These are phyloP conservation scores for Myiagra hebetior DNA, from an alignment of 2,113 vertebrate species.

Conservation along the genomic window DNA sequence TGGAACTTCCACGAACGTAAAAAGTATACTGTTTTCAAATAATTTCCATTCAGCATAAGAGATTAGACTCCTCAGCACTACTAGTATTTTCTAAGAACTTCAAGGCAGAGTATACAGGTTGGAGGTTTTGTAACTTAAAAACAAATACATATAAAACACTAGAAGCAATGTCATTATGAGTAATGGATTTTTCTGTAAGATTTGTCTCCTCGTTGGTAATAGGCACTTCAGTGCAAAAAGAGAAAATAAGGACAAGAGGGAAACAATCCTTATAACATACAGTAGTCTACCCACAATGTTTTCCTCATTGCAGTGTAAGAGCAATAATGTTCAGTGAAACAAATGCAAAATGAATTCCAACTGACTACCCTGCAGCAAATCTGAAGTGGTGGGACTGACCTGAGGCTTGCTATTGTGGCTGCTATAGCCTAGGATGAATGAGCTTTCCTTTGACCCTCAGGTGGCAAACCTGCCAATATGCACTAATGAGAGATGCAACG, in stretches of 20 bases:
- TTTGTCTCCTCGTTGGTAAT: background rate
- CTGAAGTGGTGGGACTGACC: slow-evolving; percentile 23
- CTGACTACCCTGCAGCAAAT: slow-evolving; percentile 1
- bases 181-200: background rate
- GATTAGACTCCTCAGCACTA: background rate
- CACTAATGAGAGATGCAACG: background rate
- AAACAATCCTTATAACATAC: background rate
- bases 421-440: background rate
- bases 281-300: background rate
- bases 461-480: slow-evolving; percentile 31
- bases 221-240: background rate
- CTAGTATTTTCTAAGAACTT: background rate
- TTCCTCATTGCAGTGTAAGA: background rate
- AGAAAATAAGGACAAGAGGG: background rate
- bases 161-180: background rate
- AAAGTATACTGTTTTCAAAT: slow-evolving; percentile 22
- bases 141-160: background rate
- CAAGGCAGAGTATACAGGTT: background rate
- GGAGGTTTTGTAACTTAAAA: slow-evolving; percentile 16
- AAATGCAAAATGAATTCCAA: slow-evolving; percentile 34
- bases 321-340: background rate
- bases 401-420: background rate
- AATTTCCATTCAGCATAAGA: slow-evolving; percentile 21
- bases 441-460: slow-evolving; percentile 24
- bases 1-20: background rate